Percentiles rank a stretch among this genome's conserved stretches.
phyloP scores from a whole-genome alignment of 2,113 vertebrate species.

The Solea solea region DNA sequence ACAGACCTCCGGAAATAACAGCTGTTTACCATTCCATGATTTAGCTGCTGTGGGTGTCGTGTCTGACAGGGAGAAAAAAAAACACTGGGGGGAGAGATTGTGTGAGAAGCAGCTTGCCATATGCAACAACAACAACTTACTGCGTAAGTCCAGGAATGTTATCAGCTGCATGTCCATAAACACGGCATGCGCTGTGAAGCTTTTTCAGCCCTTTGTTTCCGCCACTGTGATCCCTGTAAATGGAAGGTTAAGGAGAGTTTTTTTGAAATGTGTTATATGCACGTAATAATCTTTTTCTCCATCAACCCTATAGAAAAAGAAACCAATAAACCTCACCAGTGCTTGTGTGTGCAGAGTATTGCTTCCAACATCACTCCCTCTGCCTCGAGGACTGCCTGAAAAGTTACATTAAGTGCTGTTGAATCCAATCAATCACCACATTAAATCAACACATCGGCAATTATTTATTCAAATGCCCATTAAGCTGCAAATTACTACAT shows the following conservation, averaged over 20 bases:
- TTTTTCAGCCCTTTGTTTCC: slow-evolving; percentile 88
- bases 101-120: neutral
- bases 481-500: neutral
- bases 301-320: neutral
- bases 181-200: slow-evolving; percentile 84
- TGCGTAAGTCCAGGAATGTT: slow-evolving; percentile 93
- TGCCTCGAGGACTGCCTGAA: slow-evolving; percentile 87
- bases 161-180: slow-evolving; percentile 91
- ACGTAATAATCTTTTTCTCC: no score
- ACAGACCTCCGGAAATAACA: neutral
- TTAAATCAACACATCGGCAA: slow-evolving; percentile 13
- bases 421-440: slow-evolving; percentile 1
- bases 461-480: neutral
- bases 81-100: slow-evolving; percentile 8
- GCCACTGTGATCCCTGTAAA: slow-evolving; percentile 94
- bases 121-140: slow-evolving; percentile 78
- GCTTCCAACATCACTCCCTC: slow-evolving; percentile 90
- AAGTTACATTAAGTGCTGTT: slow-evolving; percentile 15
- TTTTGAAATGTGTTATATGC: no score
- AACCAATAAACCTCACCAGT: slow-evolving; percentile 87
- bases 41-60: slow-evolving; percentile 38
- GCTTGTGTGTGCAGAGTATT: slow-evolving; percentile 97
- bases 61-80: slow-evolving; percentile 15
- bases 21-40: slow-evolving; percentile 16
- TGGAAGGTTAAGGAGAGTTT: neutral